Evolutionary conservation across 1,140 invertebrate genomes (phyloP), one percentile per base, ranked within the genome.

Genomic region (Pseudomyrmex pallidus): DNA sequence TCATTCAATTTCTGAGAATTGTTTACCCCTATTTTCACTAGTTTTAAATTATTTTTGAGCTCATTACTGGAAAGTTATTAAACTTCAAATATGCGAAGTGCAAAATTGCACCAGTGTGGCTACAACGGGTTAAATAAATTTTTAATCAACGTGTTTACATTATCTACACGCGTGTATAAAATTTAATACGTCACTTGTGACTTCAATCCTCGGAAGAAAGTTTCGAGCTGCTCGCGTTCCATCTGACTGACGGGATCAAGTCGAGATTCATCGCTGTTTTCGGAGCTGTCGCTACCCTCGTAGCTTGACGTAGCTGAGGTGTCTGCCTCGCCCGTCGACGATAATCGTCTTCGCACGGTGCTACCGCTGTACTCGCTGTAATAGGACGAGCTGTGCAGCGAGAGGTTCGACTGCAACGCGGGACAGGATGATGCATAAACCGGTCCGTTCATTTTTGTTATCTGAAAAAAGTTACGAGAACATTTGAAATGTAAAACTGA

Each of bases 141-240:
- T 25, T 62, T 25, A 67, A 77, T 77, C 17, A 44, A 17, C 1
- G 46, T 61, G n/a, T 62, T 48, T 15, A 15, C 59, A 25, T 9
- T 2, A 63, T 15, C 2, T 1, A 10, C 7, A 17, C 8, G 8
- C 8, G 35, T 35, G 35, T 5, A n/a, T n/a, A n/a, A n/a, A 25
- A 7, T 12, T 72, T 13, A 44, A 35, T 35, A 1, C 35, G 44
- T 52, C 90, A 95, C 95, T 90, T 97, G 96, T 0, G 97, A 97
- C 90, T 97, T 97, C 73, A 98, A 95, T 57, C 97, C 97, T 46
- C 95, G 95, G 89, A 97, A 97, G 90, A 97, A 97, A 59, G 96
- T 96, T 92, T 98, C 97, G 74, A 98, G 95, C 92, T 97, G 97
- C 20, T 95, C 94, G 10, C 97, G 94, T 89, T 98, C 97, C 72